Base-by-base conservation (phyloP, 2,797 vertebrate species). In the Loriculus beryllinus region DNA sequence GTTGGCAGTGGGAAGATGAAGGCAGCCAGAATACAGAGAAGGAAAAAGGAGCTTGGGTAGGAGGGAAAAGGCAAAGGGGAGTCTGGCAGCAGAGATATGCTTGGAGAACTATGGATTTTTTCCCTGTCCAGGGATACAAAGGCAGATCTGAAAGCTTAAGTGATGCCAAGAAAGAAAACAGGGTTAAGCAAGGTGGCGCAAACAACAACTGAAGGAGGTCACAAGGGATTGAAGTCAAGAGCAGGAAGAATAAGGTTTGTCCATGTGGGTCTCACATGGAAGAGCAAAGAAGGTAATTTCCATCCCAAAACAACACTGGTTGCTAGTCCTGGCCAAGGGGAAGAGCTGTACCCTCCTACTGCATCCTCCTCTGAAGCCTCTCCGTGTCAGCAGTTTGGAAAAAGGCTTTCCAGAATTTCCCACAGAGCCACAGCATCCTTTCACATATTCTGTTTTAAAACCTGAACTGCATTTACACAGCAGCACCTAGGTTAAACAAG, bases 41-140 rank as follows among this genome's bases (percentile, higher is more conserved):
- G 59, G 48, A 88, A 93, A 82, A 93, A 96, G 89, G 29, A 94
- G 84, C 89, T 84, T 95, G 82, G 13, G 51, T 81, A 89, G 37
- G 40, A 94, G 19, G 91, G 74, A 92, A 93, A 85, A 92, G 45
- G 25, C 86, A 0, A 86, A 88, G 67, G 43, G 89, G 76, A 0
- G 14, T 45, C 91, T 96, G 96, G 79, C 43, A 88, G 77, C 1
- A 0, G 60, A 95, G 89, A 95, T 96, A 97, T 76, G 89, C 77
- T 90, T 79, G 37, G 80, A 92, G 70, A 79, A 86, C 48, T 76
- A 67, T 68, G 56, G 19, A 14, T 2, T 83, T 83, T 88, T 90
- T 88, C 91, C 40, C 91, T 84, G 45, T 29, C 31, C 19, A 33
- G 51, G 52, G 87, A 94, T 74, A 72, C n/a, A 90, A 65, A 91